Conservation (phyloP, 2,113 vertebrate genomes). For the Cyrtonyx montezumae region DNA sequence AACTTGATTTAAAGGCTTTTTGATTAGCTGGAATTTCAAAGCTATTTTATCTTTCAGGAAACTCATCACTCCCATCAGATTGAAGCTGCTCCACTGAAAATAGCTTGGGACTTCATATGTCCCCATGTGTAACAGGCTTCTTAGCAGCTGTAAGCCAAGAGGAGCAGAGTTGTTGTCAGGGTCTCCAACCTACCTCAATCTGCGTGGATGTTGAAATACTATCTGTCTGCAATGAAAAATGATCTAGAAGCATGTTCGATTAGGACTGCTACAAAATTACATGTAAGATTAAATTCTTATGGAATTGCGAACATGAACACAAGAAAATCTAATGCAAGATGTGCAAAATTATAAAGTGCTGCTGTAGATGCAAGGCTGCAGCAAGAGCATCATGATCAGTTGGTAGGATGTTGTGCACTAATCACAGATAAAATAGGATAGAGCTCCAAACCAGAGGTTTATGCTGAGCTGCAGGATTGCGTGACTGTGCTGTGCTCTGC, state of each 20-base stretch:
- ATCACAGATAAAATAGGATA: background rate
- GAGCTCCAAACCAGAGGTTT: background rate
- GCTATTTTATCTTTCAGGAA: background rate
- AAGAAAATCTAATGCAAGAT: background rate
- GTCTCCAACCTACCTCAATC: background rate
- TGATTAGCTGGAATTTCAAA: background rate
- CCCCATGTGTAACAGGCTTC: fast-evolving
- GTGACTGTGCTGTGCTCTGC: background rate
- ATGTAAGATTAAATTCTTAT: background rate
- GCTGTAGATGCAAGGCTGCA: background rate
- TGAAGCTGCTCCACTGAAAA: background rate
- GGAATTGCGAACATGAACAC: background rate
- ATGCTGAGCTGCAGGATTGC: fast-evolving
- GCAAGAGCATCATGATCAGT: background rate
- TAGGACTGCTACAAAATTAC: background rate
- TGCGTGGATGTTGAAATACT: fast-evolving
- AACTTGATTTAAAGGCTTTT: fast-evolving
- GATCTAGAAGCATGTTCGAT: background rate
- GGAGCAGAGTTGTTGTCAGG: background rate
- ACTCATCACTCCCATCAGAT: background rate
- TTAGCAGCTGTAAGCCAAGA: background rate
- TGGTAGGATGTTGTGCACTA: background rate
- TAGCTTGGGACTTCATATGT: background rate
- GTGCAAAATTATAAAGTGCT: background rate
- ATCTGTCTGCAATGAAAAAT: background rate